A percentile compares a stretch with the other conserved stretches of the same genome.
Conservation (phyloP, 2,113 vertebrate species). For the Mesoclemmys tuberculata region DNA sequence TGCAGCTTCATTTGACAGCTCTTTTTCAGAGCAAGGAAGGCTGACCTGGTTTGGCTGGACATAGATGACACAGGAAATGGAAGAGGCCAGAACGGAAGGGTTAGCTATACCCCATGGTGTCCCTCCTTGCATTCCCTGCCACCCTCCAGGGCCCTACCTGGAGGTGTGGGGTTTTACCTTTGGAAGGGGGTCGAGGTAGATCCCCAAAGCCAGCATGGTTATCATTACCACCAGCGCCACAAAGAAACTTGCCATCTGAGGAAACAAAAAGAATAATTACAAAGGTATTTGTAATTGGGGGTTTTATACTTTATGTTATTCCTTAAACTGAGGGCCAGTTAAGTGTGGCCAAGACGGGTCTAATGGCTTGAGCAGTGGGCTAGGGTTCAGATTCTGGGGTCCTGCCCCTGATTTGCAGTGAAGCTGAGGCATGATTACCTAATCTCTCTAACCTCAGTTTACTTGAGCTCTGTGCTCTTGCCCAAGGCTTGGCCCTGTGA, state of each 20-base stretch:
- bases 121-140: neutral
- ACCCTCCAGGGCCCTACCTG: fast-evolving
- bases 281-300: neutral
- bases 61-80: neutral
- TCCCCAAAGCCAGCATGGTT: slow-evolving; percentile 90
- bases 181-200: slow-evolving; percentile 89
- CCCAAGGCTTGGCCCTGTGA: neutral
- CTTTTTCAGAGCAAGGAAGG: neutral
- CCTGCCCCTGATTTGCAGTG: neutral
- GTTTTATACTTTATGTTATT: neutral
- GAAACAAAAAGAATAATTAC: slow-evolving; percentile 2
- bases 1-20: neutral
- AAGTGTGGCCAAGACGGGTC: neutral
- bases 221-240: slow-evolving; percentile 94
- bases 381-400: neutral
- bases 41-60: neutral
- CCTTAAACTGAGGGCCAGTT: neutral
- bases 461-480: fast-evolving
- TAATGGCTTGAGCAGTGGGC: neutral
- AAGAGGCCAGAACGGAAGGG: neutral
- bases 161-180: slow-evolving; percentile 80
- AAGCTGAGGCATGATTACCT: no score
- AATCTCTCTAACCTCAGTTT: neutral
- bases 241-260: slow-evolving; percentile 88
- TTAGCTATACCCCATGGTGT: neutral